Evolutionary conservation across 2,888 invertebrate genomes (phyloP).

Genomic region (Zonitis immaculata): DNA sequence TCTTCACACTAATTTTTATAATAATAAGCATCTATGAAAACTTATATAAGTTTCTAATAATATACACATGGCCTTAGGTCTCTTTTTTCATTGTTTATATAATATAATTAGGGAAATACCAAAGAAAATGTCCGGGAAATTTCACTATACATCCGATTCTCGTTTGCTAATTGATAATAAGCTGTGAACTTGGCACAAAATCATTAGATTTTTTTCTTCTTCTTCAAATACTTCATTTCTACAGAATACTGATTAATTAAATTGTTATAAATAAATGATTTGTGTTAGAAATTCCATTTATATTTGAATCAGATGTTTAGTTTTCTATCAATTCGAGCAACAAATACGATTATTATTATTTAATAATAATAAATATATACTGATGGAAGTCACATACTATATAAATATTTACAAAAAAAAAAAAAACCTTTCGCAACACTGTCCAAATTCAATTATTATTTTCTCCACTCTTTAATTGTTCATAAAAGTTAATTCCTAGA

Average conservation of each 20-base stretch:
- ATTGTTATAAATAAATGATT: not conserved
- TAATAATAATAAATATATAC: slow-evolving; percentile 22
- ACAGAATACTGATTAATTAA: not conserved
- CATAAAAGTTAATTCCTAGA: too few species aligned
- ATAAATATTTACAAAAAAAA: slow-evolving; percentile 31
- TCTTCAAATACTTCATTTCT: not conserved
- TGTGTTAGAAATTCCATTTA: not conserved
- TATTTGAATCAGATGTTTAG: not conserved
- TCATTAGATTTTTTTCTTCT: too few species aligned
- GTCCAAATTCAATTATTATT: slow-evolving; percentile 3
- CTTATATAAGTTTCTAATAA: slow-evolving; percentile 19
- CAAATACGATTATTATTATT: slow-evolving; percentile 6
- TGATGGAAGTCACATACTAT: slow-evolving; percentile 38
- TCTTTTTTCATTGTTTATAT: slow-evolving; percentile 8
- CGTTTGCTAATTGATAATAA: too few species aligned
- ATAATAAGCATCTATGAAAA: slow-evolving; percentile 33
- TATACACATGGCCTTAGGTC: slow-evolving; percentile 29
- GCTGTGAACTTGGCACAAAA: not conserved
- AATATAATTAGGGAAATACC: not conserved
- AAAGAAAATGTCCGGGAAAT: not conserved
- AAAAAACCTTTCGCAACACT: slow-evolving; percentile 13
- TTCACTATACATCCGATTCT: not conserved
- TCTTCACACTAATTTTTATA: slow-evolving; percentile 39
- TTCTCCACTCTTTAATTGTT: not conserved
- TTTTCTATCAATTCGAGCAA: slow-evolving; percentile 2